Evolutionary conservation across 2,113 vertebrate genomes (phyloP).

Genomic region (Oncorhynchus mykiss): DNA sequence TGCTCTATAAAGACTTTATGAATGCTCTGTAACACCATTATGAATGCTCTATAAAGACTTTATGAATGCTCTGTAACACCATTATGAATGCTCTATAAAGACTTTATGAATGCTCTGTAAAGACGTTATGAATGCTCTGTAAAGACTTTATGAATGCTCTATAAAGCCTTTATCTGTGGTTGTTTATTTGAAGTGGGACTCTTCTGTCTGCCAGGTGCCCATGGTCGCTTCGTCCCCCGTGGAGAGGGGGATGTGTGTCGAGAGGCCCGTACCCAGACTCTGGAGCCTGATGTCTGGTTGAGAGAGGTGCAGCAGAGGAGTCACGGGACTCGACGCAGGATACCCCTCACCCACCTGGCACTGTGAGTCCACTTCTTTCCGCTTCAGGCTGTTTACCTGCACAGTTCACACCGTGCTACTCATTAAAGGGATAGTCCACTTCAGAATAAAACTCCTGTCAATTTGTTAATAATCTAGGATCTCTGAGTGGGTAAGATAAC

Average conservation of each 20-base stretch:
- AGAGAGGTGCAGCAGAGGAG: conserved; percentile 80
- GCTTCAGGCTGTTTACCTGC: neutral
- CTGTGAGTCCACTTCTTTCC: conserved; percentile 72
- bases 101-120: neutral
- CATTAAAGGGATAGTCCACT: no score
- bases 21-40: no score
- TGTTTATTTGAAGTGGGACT: neutral
- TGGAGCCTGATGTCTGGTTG: conserved; percentile 87
- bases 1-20: no score
- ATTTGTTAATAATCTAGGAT: no score
- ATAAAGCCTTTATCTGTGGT: neutral
- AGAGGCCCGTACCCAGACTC: conserved; percentile 88
- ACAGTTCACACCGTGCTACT: no score
- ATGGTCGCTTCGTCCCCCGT: conserved; percentile 78
- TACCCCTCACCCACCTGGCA: conserved; percentile 68
- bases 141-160: no score
- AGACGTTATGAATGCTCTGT: no score
- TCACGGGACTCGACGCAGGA: conserved; percentile 81
- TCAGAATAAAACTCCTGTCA: no score
- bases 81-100: neutral
- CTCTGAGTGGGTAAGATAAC: no score
- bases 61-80: no score
- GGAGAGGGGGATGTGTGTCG: conserved; percentile 63
- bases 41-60: no score
- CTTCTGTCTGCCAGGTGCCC: conserved; percentile 78